phyloP scores from a whole-genome alignment of 2,113 vertebrate species.

The Xyliphius kryptos region DNA sequence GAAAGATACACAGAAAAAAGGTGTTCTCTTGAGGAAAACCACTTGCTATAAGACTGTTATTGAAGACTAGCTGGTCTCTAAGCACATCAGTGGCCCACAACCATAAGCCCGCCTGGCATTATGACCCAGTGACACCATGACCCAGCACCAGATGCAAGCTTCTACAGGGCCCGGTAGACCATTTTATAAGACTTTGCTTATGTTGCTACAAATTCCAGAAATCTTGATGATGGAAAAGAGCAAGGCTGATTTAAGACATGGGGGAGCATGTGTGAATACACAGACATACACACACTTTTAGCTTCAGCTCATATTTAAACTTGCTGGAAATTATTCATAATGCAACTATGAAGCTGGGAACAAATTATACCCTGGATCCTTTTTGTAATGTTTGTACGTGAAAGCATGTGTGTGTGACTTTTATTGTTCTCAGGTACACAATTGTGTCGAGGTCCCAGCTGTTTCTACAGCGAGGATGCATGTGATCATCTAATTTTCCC shows the following conservation, averaged over 20 bases:
- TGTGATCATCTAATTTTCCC: slow-evolving; percentile 48
- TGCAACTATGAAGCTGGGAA: no score
- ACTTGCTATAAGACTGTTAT: no score
- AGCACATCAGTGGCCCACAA: slow-evolving; percentile 33
- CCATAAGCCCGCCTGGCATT: slow-evolving; percentile 15
- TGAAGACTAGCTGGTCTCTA: no score
- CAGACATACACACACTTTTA: no score
- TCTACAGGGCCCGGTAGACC: no score
- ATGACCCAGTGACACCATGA: slow-evolving; percentile 23
- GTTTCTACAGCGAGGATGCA: slow-evolving; percentile 30
- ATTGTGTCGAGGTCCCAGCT: slow-evolving; percentile 35
- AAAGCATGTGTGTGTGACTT: no score
- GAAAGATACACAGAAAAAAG: not conserved
- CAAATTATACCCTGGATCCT: no score
- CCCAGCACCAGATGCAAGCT: slow-evolving; percentile 35
- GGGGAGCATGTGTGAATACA: no score
- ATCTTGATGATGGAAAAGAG: slow-evolving; percentile 34
- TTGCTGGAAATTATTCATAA: no score
- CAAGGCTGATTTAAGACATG: slow-evolving; percentile 30
- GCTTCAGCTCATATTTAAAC: no score
- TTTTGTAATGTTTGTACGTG: no score
- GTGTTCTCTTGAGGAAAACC: slow-evolving; percentile 23
- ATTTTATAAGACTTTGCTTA: slow-evolving; percentile 41
- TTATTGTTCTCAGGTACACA: no score
- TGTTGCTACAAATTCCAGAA: slow-evolving; percentile 25